phyloP scores from a whole-genome alignment of 2,113 vertebrate genomes.

The Sylvia atricapilla region DNA sequence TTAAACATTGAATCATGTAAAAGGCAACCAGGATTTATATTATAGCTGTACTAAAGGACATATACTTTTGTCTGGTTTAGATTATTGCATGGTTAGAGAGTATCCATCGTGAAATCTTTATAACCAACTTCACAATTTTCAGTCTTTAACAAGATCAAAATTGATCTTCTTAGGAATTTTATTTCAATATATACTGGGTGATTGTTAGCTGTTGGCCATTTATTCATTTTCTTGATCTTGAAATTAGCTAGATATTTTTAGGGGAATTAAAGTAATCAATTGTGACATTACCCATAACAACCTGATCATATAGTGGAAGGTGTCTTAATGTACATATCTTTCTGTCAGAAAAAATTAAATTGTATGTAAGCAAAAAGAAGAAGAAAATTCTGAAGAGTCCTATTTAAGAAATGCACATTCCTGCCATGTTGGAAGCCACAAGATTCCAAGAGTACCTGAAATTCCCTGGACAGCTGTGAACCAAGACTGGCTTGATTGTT shows the following conservation, averaged over 20 bases:
- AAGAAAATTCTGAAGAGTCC: neutral
- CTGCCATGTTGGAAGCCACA: neutral
- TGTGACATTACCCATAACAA: neutral
- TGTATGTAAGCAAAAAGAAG: neutral
- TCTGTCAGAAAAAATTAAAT: neutral
- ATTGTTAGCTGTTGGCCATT: neutral
- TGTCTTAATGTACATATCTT: neutral
- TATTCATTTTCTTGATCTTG: neutral
- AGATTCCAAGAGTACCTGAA: neutral
- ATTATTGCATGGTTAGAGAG: neutral
- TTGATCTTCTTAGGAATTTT: neutral
- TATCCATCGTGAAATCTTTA: neutral
- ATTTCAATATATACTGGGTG: neutral
- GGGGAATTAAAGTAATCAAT: neutral
- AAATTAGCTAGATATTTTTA: neutral
- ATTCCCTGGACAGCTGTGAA: neutral
- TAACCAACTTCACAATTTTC: neutral
- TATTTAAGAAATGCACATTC: neutral
- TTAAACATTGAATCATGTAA: neutral
- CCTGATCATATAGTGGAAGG: neutral
- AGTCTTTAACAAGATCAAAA: neutral
- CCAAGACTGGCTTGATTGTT: neutral
- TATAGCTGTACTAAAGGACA: neutral
- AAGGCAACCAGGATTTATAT: neutral
- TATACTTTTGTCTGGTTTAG: neutral